Conservation (phyloP, 1,140 invertebrate genomes). For the Lanistes nyassanus region DNA sequence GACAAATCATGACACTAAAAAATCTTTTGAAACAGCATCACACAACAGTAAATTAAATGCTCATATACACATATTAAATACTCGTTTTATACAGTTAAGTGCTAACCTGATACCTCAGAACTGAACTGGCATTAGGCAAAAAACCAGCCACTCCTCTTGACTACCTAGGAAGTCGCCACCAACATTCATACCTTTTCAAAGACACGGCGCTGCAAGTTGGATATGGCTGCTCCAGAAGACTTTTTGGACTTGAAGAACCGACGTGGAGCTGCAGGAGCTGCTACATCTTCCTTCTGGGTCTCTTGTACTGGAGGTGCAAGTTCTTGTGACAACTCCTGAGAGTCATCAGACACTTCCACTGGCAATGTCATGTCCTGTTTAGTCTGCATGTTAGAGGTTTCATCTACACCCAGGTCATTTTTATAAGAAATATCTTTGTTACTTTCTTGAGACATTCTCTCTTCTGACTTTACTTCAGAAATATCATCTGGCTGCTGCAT, state of each 20-base stretch:
- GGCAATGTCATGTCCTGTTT: conserved; percentile 19
- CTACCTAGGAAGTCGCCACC: too few species aligned
- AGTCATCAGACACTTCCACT: conserved; percentile 35
- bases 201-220: conserved; percentile 33
- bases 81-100: too few species aligned
- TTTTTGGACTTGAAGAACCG: conserved; percentile 54
- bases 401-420: conserved; percentile 8
- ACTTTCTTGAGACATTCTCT: not conserved
- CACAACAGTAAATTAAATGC: too few species aligned
- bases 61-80: too few species aligned
- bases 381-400: not conserved
- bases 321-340: conserved; percentile 38
- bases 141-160: too few species aligned
- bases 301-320: conserved; percentile 30
- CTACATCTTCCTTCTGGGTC: conserved; percentile 33
- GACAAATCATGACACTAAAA: not conserved
- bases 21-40: too few species aligned
- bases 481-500: not conserved
- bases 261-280: conserved; percentile 15
- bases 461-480: not conserved
- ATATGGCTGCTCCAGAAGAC: conserved; percentile 24
- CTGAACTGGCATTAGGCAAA: too few species aligned
- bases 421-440: not conserved
- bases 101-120: too few species aligned
- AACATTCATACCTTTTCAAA: conserved; percentile 44